Conservation (phyloP, 1,140 invertebrate genomes). For the Nasonia giraulti region DNA sequence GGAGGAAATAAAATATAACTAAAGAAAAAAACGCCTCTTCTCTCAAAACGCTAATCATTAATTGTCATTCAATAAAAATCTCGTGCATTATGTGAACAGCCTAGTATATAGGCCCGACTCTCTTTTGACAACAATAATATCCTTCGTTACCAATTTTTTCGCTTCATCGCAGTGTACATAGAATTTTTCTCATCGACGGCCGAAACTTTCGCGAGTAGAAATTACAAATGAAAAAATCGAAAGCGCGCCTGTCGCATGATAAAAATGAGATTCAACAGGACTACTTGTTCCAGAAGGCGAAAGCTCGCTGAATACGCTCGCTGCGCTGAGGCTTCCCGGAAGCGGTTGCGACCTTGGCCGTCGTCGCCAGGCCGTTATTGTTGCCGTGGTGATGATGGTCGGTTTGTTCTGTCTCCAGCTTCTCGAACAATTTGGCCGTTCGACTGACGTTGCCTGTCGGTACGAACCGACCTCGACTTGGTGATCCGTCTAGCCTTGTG, state of each 20-base stretch:
- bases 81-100: not conserved
- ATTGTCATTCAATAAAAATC: conserved; percentile 34
- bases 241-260: not conserved
- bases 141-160: not conserved
- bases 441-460: conserved; percentile 71
- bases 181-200: not conserved
- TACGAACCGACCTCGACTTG: conserved; percentile 58
- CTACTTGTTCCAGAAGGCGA: conserved; percentile 73
- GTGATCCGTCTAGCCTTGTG: conserved; percentile 61
- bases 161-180: not conserved
- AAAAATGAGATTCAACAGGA: not conserved
- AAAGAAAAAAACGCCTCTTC: conserved; percentile 18
- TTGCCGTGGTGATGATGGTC: conserved; percentile 19
- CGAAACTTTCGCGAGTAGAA: not conserved
- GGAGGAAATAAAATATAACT: conserved; percentile 11
- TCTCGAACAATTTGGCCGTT: conserved; percentile 70
- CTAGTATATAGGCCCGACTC: conserved; percentile 23
- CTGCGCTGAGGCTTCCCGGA: conserved; percentile 59
- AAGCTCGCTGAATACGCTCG: conserved; percentile 68
- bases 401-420: conserved; percentile 23
- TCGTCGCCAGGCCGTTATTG: not conserved
- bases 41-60: conserved; percentile 37
- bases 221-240: conserved; percentile 27
- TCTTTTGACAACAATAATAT: not conserved
- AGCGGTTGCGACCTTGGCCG: not conserved